phyloP scores from a whole-genome alignment of 2,888 invertebrate genomes.

The Ypsolopha sequella region DNA sequence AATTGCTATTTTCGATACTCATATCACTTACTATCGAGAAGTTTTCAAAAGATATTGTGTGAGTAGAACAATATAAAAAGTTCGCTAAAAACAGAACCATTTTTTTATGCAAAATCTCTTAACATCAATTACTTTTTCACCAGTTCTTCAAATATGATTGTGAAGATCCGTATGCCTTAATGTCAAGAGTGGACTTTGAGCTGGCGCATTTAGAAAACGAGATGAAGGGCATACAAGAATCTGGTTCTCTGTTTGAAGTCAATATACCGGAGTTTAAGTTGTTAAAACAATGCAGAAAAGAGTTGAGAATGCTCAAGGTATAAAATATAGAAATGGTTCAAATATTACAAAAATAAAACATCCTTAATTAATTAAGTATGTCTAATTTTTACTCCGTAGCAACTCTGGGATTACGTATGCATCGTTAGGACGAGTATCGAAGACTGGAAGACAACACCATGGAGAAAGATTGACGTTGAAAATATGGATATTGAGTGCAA shows the following conservation, averaged over 20 bases:
- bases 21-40: slow-evolving; percentile 88
- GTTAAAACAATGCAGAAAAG: slow-evolving; percentile 91
- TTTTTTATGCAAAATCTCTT: not conserved
- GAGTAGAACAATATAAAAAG: slow-evolving; percentile 8
- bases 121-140: not conserved
- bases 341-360: not conserved
- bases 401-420: slow-evolving; percentile 95
- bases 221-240: slow-evolving; percentile 88
- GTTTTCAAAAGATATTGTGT: slow-evolving; percentile 82
- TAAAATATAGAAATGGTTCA: not conserved
- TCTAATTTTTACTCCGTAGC: slow-evolving; percentile 57
- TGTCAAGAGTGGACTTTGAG: slow-evolving; percentile 84
- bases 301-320: slow-evolving; percentile 88
- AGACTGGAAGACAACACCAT: slow-evolving; percentile 97
- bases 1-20: slow-evolving; percentile 86
- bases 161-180: slow-evolving; percentile 77
- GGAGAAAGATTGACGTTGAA: slow-evolving; percentile 97
- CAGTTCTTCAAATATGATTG: slow-evolving; percentile 82
- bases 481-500: slow-evolving; percentile 99
- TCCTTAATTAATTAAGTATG: not conserved
- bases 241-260: slow-evolving; percentile 95
- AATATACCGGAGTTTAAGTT: slow-evolving; percentile 95
- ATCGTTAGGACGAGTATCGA: slow-evolving; percentile 93
- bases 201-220: slow-evolving; percentile 85
- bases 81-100: not conserved